phyloP scores from a whole-genome alignment of 1,140 invertebrate species.

The Charaxes varanes region DNA sequence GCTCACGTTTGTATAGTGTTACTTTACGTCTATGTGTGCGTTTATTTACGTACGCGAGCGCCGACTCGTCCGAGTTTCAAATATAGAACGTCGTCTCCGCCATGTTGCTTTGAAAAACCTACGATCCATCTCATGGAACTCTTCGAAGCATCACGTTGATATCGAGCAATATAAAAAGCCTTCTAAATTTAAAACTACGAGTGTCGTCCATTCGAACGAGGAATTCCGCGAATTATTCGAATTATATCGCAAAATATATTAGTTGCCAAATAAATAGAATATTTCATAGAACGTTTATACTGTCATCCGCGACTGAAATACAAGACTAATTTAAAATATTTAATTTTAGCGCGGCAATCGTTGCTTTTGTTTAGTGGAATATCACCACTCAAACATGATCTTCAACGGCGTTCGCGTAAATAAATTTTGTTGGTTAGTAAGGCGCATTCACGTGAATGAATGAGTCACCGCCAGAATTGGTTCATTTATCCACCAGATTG shows the following conservation, averaged over 20 bases:
- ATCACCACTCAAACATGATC: constrained; percentile 11
- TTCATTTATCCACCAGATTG: constrained; percentile 53
- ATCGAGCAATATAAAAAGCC: constrained; percentile 6
- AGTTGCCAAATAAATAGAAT: too few species aligned
- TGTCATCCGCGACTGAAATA: too few species aligned
- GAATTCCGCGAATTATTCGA: too few species aligned
- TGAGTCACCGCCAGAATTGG: constrained; percentile 60
- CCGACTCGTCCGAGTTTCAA: constrained; percentile 73
- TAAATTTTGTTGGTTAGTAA: constrained; percentile 50
- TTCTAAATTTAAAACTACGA: not conserved
- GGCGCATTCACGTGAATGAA: constrained; percentile 59
- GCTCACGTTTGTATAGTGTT: constrained; percentile 61
- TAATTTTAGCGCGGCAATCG: constrained; percentile 4
- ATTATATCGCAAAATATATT: too few species aligned
- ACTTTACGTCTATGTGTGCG: constrained; percentile 70
- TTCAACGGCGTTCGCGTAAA: constrained; percentile 40
- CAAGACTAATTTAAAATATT: too few species aligned
- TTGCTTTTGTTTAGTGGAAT: constrained; percentile 10
- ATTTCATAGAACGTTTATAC: too few species aligned
- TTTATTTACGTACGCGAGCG: constrained; percentile 73
- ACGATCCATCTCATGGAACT: constrained; percentile 55
- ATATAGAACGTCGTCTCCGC: constrained; percentile 71
- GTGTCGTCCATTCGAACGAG: too few species aligned
- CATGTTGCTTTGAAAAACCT: constrained; percentile 73
- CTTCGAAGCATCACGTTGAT: constrained; percentile 48